phyloP scores from a whole-genome alignment of 2,888 invertebrate species.

The Cataglyphis livida region DNA sequence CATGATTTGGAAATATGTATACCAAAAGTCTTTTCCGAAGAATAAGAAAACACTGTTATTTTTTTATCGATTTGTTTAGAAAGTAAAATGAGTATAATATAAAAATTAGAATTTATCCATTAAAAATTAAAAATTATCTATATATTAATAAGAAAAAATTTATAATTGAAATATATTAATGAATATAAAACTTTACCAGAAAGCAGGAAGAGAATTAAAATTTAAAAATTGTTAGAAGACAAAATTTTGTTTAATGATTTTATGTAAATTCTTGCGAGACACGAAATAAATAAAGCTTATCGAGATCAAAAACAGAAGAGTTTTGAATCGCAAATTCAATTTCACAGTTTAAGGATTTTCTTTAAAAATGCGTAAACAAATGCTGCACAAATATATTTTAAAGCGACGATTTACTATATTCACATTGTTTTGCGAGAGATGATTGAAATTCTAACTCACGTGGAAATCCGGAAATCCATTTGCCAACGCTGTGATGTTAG shows the following conservation, averaged over 20 bases:
- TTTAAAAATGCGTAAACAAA: neutral
- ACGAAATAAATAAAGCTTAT: neutral
- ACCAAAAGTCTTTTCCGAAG: neutral
- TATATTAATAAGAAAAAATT: neutral
- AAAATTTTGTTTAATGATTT: neutral
- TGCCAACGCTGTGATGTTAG: neutral
- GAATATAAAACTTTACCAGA: neutral
- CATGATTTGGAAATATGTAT: neutral
- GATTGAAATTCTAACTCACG: slow-evolving; percentile 1
- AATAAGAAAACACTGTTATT: neutral
- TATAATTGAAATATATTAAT: neutral
- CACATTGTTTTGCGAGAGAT: neutral
- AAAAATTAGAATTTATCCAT: no score
- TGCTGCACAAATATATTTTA: neutral
- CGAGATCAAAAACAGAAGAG: neutral
- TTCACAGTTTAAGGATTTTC: neutral
- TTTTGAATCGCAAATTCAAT: neutral
- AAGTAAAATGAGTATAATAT: neutral
- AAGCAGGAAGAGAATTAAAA: neutral
- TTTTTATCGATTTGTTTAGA: neutral
- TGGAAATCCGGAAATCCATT: slow-evolving; percentile 22
- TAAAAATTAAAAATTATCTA: no score
- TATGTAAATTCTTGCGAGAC: neutral
- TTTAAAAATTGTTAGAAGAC: neutral
- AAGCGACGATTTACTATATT: neutral